Evolutionary conservation across 2,888 invertebrate genomes (phyloP), one percentile per base, ranked within the genome.

Genomic region (Eupithecia inturbata): DNA sequence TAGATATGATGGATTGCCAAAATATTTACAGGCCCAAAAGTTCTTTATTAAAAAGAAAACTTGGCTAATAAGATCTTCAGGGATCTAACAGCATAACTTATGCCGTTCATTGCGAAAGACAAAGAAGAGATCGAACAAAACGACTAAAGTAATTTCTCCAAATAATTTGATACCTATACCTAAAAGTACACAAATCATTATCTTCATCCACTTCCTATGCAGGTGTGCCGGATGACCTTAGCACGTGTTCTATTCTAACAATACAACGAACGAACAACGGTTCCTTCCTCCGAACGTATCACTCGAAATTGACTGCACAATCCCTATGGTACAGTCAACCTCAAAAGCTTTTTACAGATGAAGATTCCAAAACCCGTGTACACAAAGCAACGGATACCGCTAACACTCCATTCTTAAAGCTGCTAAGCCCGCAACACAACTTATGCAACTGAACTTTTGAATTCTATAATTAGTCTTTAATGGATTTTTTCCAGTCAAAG

Each of bases 141-240:
- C 1, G n/a, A 10, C 63, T 33, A 36, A 36, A 19, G 4, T 36
- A 36, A 36, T 64, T 64, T 64, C 63, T n/a, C 14, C 33, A 64
- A n/a, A 64, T 36, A 64, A 64, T 64, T 64, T 33, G 63, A 64
- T 64, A 64, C 12, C 66, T 12, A 64, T n/a, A 33, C 39, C 7
- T 31, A 19, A 28, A 36, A 36, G 66, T 39, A 41, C 66, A 36
- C 66, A 36, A 66, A 66, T 66, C 64, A 66, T 22, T 66, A 66
- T 66, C 66, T 66, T 0, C 66, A 66, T 82, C 79, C 79, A 81
- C 83, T 82, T 83, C 82, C 82, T 82, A 84, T 82, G 83, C 90
- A 90, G 89, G 90, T 90, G 89, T 88, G 85, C 88, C 88, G 89
- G 88, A 88, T 86, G 84, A 84, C 80, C 74, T 67, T 71, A 84